These are phyloP conservation scores for Cossypha polioptera DNA, from an alignment of 2,797 vertebrate genomes.

Conservation along the genomic window DNA sequence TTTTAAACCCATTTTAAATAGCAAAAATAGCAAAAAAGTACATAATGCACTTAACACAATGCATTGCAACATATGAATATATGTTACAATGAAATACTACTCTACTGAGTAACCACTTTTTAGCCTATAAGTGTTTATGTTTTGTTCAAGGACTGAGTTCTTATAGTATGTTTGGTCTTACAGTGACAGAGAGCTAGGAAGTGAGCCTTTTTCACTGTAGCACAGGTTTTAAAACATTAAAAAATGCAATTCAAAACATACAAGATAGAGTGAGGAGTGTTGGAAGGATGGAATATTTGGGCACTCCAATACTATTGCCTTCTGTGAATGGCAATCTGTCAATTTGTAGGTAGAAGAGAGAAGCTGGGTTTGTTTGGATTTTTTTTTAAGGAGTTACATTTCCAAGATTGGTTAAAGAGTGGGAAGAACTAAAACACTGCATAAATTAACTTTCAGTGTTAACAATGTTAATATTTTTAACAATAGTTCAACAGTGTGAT, in stretches of 20 bases:
- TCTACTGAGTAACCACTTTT: background rate
- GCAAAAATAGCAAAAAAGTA: background rate
- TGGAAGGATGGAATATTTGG: background rate
- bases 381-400: background rate
- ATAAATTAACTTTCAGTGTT: background rate
- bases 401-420: background rate
- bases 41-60: background rate
- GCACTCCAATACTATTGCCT: background rate
- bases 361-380: background rate
- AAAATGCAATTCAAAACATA: background rate
- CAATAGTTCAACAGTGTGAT: background rate
- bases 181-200: background rate
- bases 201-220: background rate
- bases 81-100: background rate
- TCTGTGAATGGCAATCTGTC: background rate
- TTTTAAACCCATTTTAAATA: background rate
- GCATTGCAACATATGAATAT: too few species aligned
- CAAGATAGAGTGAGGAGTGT: background rate
- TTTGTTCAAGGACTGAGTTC: background rate
- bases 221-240: background rate
- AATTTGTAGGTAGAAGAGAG: background rate
- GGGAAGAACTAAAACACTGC: background rate
- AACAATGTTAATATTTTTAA: background rate
- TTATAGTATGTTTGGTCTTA: background rate
- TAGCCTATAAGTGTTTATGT: accelerated